phyloP scores from a whole-genome alignment of 2,888 invertebrate genomes.

The Enchytraeus crypticus region DNA sequence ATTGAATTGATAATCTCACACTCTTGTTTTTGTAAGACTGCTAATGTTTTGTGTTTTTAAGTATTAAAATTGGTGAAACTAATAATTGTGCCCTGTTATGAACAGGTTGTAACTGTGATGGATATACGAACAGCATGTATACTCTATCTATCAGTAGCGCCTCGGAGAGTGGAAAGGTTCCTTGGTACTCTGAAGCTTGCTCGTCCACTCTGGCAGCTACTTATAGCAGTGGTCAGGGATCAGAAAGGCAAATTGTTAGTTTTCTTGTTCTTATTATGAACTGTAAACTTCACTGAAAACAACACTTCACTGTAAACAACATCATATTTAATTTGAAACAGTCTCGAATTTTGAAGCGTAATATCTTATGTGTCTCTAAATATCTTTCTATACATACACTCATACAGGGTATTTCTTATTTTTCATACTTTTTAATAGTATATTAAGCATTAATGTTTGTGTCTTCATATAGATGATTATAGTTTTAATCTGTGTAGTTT shows the following conservation, averaged over 20 bases:
- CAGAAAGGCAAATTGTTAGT: not conserved
- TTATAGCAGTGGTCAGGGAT: slow-evolving; percentile 72
- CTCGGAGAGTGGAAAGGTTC: slow-evolving; percentile 62
- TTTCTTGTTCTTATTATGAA: not conserved
- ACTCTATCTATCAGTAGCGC: slow-evolving; percentile 88
- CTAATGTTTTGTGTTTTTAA: too few relatives aligned
- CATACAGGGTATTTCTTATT: too few relatives aligned
- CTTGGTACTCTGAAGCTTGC: slow-evolving; percentile 88
- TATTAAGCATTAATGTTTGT: too few relatives aligned
- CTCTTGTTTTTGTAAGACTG: too few relatives aligned
- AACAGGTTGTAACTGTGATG: slow-evolving; percentile 99
- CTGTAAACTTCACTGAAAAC: not conserved
- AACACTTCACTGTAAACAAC: not conserved
- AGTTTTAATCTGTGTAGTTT: too few relatives aligned
- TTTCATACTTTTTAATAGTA: too few relatives aligned
- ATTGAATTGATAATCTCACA: too few relatives aligned
- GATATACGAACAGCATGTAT: slow-evolving; percentile 98
- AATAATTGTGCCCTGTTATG: too few relatives aligned
- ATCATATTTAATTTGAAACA: not conserved
- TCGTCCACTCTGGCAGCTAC: slow-evolving; percentile 95
- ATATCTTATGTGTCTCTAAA: too few relatives aligned
- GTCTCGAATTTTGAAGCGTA: not conserved
- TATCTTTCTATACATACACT: too few relatives aligned
- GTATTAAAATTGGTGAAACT: too few relatives aligned
- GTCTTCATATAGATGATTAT: too few relatives aligned